These are phyloP conservation scores for Ganaspis brasiliensis DNA, from an alignment of 2,888 invertebrate genomes.

Conservation along the genomic window DNA sequence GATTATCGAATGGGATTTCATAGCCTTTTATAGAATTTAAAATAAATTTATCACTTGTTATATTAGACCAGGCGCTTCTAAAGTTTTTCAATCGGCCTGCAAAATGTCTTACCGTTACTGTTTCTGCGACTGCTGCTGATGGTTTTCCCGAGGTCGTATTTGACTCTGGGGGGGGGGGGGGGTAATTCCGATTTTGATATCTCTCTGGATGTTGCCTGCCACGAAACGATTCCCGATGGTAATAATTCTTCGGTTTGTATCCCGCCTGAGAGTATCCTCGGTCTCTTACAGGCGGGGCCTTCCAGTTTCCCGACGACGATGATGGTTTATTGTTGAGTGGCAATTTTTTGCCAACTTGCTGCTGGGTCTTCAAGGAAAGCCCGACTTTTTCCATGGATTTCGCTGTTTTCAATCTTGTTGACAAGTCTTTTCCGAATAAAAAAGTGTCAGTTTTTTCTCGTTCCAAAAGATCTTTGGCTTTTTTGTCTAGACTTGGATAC, in stretches of 20 bases:
- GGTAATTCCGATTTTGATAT: slow-evolving; percentile 3
- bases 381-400: slow-evolving; percentile 48
- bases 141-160: background rate
- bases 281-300: slow-evolving; percentile 39
- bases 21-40: background rate
- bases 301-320: slow-evolving; percentile 49
- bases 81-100: background rate
- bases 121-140: background rate
- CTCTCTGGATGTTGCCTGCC: background rate
- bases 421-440: slow-evolving; percentile 48
- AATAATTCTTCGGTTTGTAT: slow-evolving; percentile 21
- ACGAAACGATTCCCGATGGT: background rate
- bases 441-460: slow-evolving; percentile 44
- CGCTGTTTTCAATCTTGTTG: slow-evolving; percentile 46
- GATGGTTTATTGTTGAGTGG: too few species aligned
- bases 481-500: slow-evolving; percentile 44
- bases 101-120: background rate
- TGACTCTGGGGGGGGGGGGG: background rate
- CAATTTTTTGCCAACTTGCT: too few species aligned
- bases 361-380: slow-evolving; percentile 26
- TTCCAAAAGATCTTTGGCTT: slow-evolving; percentile 45
- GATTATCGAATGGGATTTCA: background rate
- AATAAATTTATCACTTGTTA: background rate
- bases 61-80: background rate
- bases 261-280: slow-evolving; percentile 45